These are phyloP conservation scores for Batillaria attramentaria DNA, from an alignment of 1,140 invertebrate genomes.

Conservation along the genomic window DNA sequence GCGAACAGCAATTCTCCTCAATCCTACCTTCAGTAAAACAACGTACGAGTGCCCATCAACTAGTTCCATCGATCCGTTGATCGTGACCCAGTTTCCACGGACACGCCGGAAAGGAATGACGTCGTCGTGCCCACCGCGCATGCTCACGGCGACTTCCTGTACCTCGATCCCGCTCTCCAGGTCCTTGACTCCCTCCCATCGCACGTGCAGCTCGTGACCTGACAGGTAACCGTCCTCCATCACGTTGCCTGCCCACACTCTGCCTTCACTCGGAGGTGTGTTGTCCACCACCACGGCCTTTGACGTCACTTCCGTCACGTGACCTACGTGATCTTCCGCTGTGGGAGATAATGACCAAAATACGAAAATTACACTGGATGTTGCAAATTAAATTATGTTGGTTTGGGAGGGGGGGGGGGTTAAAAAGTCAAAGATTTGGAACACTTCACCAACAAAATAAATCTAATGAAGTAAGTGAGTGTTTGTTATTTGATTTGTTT, in stretches of 20 bases:
- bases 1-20: too few species aligned
- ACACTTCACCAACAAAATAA: too few species aligned
- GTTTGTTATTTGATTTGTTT: too few species aligned
- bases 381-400: background rate
- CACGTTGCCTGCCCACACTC: background rate
- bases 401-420: too few species aligned
- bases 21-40: constrained; percentile 6
- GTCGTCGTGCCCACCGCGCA: background rate
- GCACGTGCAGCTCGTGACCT: background rate
- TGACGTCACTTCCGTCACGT: constrained; percentile 21
- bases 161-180: background rate
- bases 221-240: background rate
- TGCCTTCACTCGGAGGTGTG: constrained; percentile 17
- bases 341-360: background rate
- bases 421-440: too few species aligned
- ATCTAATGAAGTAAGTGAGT: too few species aligned
- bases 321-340: constrained; percentile 28
- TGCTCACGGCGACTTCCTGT: background rate
- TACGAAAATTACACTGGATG: background rate
- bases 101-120: constrained; percentile 5
- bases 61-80: background rate
- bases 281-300: constrained; percentile 15
- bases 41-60: constrained; percentile 9
- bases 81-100: background rate
- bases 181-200: background rate